Evolutionary conservation across 2,888 invertebrate species (phyloP).

Genomic region (Cyaniris semiargus): DNA sequence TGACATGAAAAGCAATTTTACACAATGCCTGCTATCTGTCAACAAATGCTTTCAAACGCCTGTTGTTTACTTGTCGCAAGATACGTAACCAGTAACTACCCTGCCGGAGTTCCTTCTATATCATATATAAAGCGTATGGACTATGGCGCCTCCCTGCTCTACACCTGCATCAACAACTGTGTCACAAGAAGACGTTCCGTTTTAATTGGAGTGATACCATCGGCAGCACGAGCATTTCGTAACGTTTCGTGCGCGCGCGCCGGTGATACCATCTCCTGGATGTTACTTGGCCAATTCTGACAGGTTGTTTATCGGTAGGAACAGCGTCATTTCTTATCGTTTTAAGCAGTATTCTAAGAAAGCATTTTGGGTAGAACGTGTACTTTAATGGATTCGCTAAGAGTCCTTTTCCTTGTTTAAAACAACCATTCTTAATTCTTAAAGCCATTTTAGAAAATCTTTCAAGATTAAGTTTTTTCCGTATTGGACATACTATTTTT

Average conservation of each 20-base stretch:
- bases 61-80: no score
- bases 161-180: background rate
- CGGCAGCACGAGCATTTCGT: conserved; percentile 49
- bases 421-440: background rate
- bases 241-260: conserved; percentile 62
- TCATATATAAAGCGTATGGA: background rate
- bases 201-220: conserved; percentile 28
- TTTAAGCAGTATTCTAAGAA: background rate
- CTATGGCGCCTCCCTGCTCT: background rate
- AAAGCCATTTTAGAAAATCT: background rate
- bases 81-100: no score
- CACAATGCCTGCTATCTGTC: no score
- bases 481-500: background rate
- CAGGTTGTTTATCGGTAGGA: conserved; percentile 22
- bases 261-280: conserved; percentile 63
- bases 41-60: no score
- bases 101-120: background rate
- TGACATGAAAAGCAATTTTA: no score
- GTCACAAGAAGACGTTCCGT: conserved; percentile 13
- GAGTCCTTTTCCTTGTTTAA: no score
- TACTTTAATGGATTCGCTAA: no score
- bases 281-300: conserved; percentile 11
- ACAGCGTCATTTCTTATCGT: conserved; percentile 4
- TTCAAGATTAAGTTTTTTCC: background rate
- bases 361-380: background rate